These are phyloP conservation scores for Hydrozoanthus tunicans DNA, from an alignment of 64 coral and sea anemone genomes.

Conservation along the genomic window DNA sequence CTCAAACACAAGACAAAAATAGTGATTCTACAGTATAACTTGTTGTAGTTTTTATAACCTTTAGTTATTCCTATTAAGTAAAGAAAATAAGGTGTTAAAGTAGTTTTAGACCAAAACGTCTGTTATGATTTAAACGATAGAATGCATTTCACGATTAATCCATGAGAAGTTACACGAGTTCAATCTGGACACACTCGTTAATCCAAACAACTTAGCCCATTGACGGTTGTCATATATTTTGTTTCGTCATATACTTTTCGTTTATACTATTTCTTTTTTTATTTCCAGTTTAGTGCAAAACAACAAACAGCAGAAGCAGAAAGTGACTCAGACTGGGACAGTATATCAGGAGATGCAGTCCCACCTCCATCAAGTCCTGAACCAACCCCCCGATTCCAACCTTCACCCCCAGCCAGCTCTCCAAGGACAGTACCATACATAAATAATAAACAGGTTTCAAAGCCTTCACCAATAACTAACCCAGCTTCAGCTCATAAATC, in stretches of 20 bases:
- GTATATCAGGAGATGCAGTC: conserved; percentile 71
- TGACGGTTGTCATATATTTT: too few species aligned
- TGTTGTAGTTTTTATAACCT: too few species aligned
- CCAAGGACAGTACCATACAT: conserved; percentile 15
- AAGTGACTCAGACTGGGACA: conserved; percentile 95
- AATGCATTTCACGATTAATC: too few species aligned
- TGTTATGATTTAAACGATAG: too few species aligned
- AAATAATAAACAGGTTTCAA: conserved; percentile 44
- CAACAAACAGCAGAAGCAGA: conserved; percentile 38
- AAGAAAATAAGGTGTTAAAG: too few species aligned
- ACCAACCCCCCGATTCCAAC: conserved; percentile 54
- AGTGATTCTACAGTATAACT: too few species aligned
- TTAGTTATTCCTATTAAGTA: too few species aligned
- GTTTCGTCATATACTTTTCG: not conserved
- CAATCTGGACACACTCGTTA: too few species aligned
- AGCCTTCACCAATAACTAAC: conserved; percentile 38
- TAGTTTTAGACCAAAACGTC: too few species aligned
- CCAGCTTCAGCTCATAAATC: conserved; percentile 43
- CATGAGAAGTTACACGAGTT: too few species aligned
- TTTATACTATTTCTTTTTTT: not conserved
- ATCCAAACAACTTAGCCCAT: too few species aligned
- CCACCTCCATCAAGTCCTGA: conserved; percentile 68
- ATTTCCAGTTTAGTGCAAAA: conserved; percentile 51
- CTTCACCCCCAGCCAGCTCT: conserved; percentile 35
- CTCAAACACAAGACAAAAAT: too few species aligned